phyloP scores from a whole-genome alignment of 2,888 invertebrate species.

The Eristalinus aeneus region DNA sequence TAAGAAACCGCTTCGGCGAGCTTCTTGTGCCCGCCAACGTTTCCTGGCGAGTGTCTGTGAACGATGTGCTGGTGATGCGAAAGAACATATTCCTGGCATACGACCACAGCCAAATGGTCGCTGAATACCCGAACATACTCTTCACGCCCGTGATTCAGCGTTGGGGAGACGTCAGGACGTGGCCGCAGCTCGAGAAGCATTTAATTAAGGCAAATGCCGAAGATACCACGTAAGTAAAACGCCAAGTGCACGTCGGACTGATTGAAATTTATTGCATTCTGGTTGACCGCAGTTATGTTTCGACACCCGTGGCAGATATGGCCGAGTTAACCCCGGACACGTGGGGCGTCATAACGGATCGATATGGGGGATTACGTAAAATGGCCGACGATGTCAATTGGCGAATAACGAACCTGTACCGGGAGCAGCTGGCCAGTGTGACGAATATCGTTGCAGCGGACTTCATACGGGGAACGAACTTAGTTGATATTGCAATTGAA shows the following conservation, averaged over 20 bases:
- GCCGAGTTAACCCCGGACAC: constrained; percentile 86
- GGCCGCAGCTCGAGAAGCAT: constrained; percentile 82
- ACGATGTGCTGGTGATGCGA: constrained; percentile 81
- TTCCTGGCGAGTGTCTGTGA: constrained; percentile 81
- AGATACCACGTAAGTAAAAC: constrained; percentile 78
- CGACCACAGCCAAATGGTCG: constrained; percentile 79
- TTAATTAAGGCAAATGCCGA: constrained; percentile 78
- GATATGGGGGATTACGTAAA: constrained; percentile 83
- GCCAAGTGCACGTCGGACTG: background rate
- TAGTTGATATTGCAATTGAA: constrained; percentile 81
- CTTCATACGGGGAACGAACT: constrained; percentile 83
- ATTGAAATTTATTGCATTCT: constrained; percentile 74
- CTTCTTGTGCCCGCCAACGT: constrained; percentile 81
- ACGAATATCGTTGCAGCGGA: constrained; percentile 85
- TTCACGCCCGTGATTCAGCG: constrained; percentile 84
- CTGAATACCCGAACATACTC: constrained; percentile 78
- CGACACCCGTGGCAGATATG: constrained; percentile 84
- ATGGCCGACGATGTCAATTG: constrained; percentile 85
- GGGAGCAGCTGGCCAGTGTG: constrained; percentile 81
- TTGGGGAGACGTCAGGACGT: constrained; percentile 85
- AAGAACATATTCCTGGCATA: constrained; percentile 82
- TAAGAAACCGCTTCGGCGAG: constrained; percentile 82
- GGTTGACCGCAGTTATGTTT: constrained; percentile 74
- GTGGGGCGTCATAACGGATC: constrained; percentile 83
- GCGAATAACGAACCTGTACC: constrained; percentile 83